Evolutionary conservation across 2,888 invertebrate species (phyloP).

Genomic region (Neoascia interrupta): DNA sequence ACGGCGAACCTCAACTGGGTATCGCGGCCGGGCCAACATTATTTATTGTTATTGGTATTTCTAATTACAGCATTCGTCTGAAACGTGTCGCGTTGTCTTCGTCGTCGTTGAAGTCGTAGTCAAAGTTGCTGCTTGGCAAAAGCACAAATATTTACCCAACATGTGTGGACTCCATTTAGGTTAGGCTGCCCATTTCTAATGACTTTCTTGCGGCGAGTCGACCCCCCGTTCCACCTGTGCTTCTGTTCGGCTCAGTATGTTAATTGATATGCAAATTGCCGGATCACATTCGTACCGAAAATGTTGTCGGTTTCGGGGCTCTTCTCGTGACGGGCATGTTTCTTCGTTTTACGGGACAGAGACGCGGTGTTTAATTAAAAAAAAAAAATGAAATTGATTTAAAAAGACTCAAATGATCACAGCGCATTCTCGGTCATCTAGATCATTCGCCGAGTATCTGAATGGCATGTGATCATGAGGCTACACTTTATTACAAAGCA

Average conservation of each 20-base stretch:
- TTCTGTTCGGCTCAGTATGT: conserved; percentile 24
- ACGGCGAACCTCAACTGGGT: conserved; percentile 19
- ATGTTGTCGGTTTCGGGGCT: background rate
- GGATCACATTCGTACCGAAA: conserved; percentile 13
- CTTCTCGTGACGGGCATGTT: conserved; percentile 13
- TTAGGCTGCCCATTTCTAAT: conserved; percentile 46
- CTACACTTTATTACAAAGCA: no score
- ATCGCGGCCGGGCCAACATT: conserved; percentile 6
- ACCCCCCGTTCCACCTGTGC: background rate
- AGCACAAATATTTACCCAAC: conserved; percentile 62
- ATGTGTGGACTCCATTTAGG: conserved; percentile 47
- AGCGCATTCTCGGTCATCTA: no score
- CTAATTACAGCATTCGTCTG: conserved; percentile 52
- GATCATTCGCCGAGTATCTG: no score
- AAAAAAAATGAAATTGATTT: no score
- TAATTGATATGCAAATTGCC: conserved; percentile 54
- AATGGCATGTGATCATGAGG: background rate
- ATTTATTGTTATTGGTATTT: conserved; percentile 64
- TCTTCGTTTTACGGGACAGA: no score
- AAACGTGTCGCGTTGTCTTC: conserved; percentile 39
- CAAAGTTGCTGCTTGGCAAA: conserved; percentile 8
- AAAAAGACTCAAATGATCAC: no score
- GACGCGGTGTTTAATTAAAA: no score
- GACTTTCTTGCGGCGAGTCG: background rate
- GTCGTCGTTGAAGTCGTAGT: background rate